Base-by-base conservation (phyloP, 2,113 vertebrate species). In the Silurus meridionalis region DNA sequence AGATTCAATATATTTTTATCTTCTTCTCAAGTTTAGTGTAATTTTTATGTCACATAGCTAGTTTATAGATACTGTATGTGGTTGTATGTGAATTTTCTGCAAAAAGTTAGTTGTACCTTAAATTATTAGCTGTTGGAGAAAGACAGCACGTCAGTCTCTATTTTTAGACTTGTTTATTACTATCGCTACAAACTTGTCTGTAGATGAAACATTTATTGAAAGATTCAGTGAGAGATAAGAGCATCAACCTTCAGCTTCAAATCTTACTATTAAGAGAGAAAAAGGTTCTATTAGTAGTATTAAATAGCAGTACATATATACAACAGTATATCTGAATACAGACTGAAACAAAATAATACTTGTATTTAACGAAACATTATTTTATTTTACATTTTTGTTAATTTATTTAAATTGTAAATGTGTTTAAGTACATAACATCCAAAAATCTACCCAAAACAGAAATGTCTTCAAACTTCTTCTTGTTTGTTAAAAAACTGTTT, bases 51-150 rank as follows among this genome's bases (percentile, higher is more conserved):
- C 25, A 67, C 2, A 25, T 67, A 28, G 66, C 3, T 67, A 67
- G 8, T 63, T 6, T 81, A 25, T 50, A 37, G 37, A 37, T 37
- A 37, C 37, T 37, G n/a, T 80, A 53, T 78, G 60, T 83, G 61
- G 80, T 77, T 79, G 80, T 72, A 8, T 66, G 66, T 94, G 94
- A 94, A 91, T 92, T 95, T 94, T 93, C 86, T 88, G 90, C 90
- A 89, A 93, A 93, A 93, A 91, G 92, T 93, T 93, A 93, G 93
- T 94, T 91, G 93, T 93, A 93, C 92, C 90, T 91, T 88, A 80
- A 58, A 88, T 87, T 8, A 91, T 85, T 89, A 87, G 80, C 90
- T 91, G 88, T 57, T 57, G 14, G 7, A 21, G 89, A 89, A 71
- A 82, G 84, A 13, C 83, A 77, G 63, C 91, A 90, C 86, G 58